These are phyloP conservation scores for Campylorhamphus procurvoides DNA, from an alignment of 2,113 vertebrate genomes.

Conservation along the genomic window DNA sequence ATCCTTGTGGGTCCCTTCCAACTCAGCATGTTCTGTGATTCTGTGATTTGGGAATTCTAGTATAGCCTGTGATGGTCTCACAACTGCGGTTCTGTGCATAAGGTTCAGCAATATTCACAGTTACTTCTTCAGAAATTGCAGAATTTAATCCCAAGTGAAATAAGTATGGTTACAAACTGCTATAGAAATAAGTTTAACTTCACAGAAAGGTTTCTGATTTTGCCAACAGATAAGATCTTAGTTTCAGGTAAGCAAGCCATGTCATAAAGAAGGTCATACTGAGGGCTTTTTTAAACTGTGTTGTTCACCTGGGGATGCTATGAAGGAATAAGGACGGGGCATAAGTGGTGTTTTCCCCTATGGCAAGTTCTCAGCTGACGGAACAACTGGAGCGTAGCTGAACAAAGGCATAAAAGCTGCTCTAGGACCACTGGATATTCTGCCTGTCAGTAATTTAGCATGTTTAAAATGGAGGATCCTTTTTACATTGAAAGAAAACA, in stretches of 20 bases:
- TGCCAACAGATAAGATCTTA: background rate
- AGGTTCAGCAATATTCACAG: background rate
- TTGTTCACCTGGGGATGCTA: background rate
- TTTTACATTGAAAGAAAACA: background rate
- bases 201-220: slow-evolving; percentile 11
- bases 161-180: background rate
- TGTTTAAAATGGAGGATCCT: background rate
- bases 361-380: slow-evolving; percentile 11
- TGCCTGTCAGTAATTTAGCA: background rate
- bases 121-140: background rate
- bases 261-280: background rate
- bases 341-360: slow-evolving; percentile 42
- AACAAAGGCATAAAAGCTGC: slow-evolving; percentile 16
- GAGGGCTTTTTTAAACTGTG: background rate
- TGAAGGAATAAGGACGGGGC: background rate
- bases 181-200: background rate
- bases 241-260: background rate
- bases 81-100: background rate
- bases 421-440: background rate
- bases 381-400: background rate
- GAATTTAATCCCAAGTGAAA: background rate
- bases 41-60: background rate
- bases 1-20: background rate
- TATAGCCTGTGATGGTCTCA: background rate
- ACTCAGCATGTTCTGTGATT: background rate